Evolutionary conservation across 2,113 vertebrate species (phyloP), one percentile per base, ranked within the genome.

Genomic region (Nipponia nippon): DNA sequence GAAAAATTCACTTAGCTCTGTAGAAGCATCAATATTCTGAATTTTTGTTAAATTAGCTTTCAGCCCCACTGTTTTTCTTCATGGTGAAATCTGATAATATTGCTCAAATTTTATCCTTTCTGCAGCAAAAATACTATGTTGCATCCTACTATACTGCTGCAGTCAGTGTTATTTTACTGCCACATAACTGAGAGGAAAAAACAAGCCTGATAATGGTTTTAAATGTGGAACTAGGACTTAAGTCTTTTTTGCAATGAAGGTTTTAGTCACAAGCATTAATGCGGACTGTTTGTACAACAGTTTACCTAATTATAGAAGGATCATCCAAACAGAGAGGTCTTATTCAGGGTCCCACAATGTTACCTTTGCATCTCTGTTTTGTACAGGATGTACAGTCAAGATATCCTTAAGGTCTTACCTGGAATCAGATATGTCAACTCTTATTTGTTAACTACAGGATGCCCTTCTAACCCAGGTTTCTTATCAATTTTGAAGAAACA

Each of bases 151-250:
- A 0, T 70, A 16, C 44, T 59, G 38, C 30, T 93, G 62, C 44
- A 81, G 58, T 73, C 72, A 52, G 36, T 61, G 11, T 46, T 67
- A 23, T 38, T 83, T 89, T 81, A 34, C 32, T 87, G 63, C 16
- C 0, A 2, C 6, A 4, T 69, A 81, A 56, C 44, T 0, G 1
- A 66, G 59, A 34, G 21, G 26, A 5, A n/a, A 46, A 84, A 65
- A 0, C 25, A 82, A 49, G 23, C 19, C 70, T 65, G 36, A 10
- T 50, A 55, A 52, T 71, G 14, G 63, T 47, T 80, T 66, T 82
- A 25, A 29, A 9, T 36, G 49, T 46, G 12, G 15, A 42, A 65
- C 11, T 40, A 47, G 50, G 49, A 44, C 27, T 63, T 42, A 4
- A 42, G 20, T 63, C 34, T 69, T 13, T 29, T 73, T 44, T 80